A percentile compares a stretch with the other conserved stretches of the same genome.
phyloP scores from a whole-genome alignment of 2,113 vertebrate genomes.

The human (Homo sapiens) region GRCh38 chr14:99719001-99719500 shows the following conservation, averaged over 20 bases:
- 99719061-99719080: fast-evolving
- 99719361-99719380: background rate
- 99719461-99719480: background rate
- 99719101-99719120: background rate
- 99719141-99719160: background rate
- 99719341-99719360: too few relatives aligned
- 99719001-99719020: background rate
- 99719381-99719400: background rate
- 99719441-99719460: background rate
- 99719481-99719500: background rate
- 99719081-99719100: background rate
- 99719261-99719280: background rate
- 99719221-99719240: background rate
- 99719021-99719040: too few relatives aligned
- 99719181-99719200: too few relatives aligned
- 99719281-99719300: background rate
- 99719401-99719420: background rate
- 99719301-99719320: background rate
- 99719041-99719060: fast-evolving
- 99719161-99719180: too few relatives aligned
- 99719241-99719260: background rate
- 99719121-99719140: background rate
- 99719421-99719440: background rate
- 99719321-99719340: background rate
- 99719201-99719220: too few relatives aligned